A percentile compares a stretch with the other conserved stretches of the same genome.
Conservation (phyloP, 1,140 invertebrate genomes). For the Drosophila lacteicornis region DNA sequence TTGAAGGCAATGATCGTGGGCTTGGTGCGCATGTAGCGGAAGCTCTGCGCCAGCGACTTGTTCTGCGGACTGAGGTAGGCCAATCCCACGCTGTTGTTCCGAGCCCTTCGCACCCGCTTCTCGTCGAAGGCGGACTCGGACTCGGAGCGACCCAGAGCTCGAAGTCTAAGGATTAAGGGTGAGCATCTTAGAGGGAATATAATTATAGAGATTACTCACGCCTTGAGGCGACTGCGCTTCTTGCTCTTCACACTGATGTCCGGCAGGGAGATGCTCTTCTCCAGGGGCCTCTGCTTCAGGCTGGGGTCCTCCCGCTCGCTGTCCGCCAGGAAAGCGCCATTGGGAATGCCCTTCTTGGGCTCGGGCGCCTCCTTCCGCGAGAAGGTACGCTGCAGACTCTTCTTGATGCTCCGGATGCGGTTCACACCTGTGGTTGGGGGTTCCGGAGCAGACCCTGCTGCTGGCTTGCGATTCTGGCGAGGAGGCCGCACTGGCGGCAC, state of each 20-base stretch:
- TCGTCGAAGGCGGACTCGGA: slow-evolving; percentile 92
- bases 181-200: not conserved
- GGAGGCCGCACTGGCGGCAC: slow-evolving; percentile 70
- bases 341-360: slow-evolving; percentile 85
- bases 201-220: slow-evolving; percentile 86
- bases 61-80: slow-evolving; percentile 91
- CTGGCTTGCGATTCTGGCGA: slow-evolving; percentile 74
- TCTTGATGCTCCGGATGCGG: slow-evolving; percentile 85
- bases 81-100: slow-evolving; percentile 88
- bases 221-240: slow-evolving; percentile 88
- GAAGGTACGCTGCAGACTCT: slow-evolving; percentile 86
- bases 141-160: slow-evolving; percentile 90
- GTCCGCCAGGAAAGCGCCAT: slow-evolving; percentile 87
- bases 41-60: slow-evolving; percentile 91
- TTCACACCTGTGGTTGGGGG: slow-evolving; percentile 55
- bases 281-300: slow-evolving; percentile 86
- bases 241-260: slow-evolving; percentile 91
- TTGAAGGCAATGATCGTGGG: slow-evolving; percentile 94
- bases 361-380: slow-evolving; percentile 86
- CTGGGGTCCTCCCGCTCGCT: slow-evolving; percentile 44
- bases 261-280: slow-evolving; percentile 93
- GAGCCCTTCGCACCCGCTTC: slow-evolving; percentile 87
- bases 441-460: slow-evolving; percentile 7
- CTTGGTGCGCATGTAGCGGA: slow-evolving; percentile 94
- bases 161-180: slow-evolving; percentile 69